A percentile compares a stretch with the other conserved stretches of the same genome.
Evolutionary conservation across 23 tunicate species (phyloP).

Genomic region (Clavelina lepadiformis): DNA sequence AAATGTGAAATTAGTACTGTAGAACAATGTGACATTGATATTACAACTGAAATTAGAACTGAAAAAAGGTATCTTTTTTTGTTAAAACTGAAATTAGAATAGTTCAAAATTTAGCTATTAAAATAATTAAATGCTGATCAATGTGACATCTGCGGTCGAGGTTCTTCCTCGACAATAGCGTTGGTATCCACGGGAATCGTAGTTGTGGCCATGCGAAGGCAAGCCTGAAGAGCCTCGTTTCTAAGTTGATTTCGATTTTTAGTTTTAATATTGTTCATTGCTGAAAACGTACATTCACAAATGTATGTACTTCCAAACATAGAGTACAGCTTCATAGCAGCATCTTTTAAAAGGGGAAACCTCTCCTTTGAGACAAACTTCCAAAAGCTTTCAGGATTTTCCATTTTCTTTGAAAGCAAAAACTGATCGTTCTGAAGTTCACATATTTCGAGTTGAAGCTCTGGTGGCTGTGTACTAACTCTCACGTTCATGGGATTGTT

Average conservation of each 20-base stretch:
- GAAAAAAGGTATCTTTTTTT: too few relatives aligned
- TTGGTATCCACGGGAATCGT: too few relatives aligned
- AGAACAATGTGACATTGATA: too few relatives aligned
- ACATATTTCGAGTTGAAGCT: conserved; percentile 22
- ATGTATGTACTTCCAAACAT: conserved; percentile 17
- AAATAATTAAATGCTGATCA: conserved; percentile 9
- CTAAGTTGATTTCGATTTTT: too few relatives aligned
- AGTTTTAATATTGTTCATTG: conserved; percentile 14
- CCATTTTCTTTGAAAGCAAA: conserved; percentile 12
- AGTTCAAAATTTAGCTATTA: too few relatives aligned
- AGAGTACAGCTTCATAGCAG: conserved; percentile 19
- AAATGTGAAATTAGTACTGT: too few relatives aligned
- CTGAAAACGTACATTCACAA: conserved; percentile 26
- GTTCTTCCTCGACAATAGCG: conserved; percentile 13
- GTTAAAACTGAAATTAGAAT: too few relatives aligned
- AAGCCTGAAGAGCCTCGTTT: conserved; percentile 7
- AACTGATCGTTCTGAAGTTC: conserved; percentile 24
- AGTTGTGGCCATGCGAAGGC: conserved; percentile 17
- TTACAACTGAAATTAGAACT: too few relatives aligned
- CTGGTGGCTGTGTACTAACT: conserved; percentile 8
- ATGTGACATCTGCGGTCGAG: conserved; percentile 22
- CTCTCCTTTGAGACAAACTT: conserved; percentile 27
- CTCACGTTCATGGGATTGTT: conserved; percentile 20
- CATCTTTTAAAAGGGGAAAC: conserved; percentile 13
- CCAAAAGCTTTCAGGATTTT: conserved; percentile 26